Conservation (phyloP, 2,888 invertebrate genomes). For the Eristalinus sepulchralis region DNA sequence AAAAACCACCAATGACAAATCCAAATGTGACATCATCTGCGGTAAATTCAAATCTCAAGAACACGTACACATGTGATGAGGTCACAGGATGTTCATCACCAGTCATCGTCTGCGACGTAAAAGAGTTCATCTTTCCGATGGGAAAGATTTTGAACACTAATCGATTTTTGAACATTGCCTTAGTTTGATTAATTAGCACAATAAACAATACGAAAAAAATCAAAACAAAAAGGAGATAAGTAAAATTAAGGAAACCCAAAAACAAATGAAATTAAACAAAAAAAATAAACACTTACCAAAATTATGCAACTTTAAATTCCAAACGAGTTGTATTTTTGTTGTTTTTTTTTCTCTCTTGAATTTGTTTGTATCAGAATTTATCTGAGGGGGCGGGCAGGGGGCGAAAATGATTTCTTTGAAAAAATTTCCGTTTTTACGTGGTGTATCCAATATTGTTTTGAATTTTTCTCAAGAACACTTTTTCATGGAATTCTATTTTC, state of each 20-base stretch:
- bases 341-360: not conserved
- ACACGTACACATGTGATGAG: not conserved
- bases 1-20: not conserved
- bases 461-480: conserved; percentile 22
- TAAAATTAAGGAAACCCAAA: not conserved
- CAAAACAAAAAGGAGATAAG: not conserved
- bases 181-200: conserved; percentile 44
- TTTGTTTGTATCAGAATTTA: not conserved
- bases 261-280: too few relatives aligned
- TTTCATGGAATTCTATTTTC: conserved; percentile 38
- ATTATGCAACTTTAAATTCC: conserved; percentile 58
- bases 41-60: not conserved
- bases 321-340: conserved; percentile 13
- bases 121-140: too few relatives aligned
- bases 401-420: conserved; percentile 2
- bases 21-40: not conserved
- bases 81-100: not conserved
- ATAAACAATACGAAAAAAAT: conserved; percentile 26
- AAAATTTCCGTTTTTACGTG: not conserved
- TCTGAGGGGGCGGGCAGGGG: not conserved
- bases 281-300: conserved; percentile 39
- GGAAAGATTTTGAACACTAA: too few relatives aligned
- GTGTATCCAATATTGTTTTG: conserved; percentile 55
- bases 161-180: too few relatives aligned
- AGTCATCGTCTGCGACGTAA: not conserved